Conservation (phyloP, 2,113 vertebrate genomes). For the Brachionichthys hirsutus region DNA sequence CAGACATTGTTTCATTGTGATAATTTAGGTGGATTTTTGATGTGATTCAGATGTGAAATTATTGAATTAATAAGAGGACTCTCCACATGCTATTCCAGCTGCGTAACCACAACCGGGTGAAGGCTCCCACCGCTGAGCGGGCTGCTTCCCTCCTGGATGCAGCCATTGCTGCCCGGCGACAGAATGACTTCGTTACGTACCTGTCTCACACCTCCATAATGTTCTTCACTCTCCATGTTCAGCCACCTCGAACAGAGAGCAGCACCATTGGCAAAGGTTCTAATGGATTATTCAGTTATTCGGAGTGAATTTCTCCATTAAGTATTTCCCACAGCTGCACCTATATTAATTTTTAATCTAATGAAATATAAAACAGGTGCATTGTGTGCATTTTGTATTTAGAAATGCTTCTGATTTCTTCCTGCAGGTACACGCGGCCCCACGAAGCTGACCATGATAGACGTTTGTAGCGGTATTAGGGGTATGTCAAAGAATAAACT, state of each 20-base stretch:
- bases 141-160: constrained; percentile 93
- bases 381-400: not conserved
- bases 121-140: constrained; percentile 89
- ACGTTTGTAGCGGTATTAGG: constrained; percentile 93
- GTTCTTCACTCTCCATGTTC: constrained; percentile 96
- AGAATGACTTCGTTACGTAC: constrained; percentile 67
- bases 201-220: constrained; percentile 90
- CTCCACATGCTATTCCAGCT: constrained; percentile 72
- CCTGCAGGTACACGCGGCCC: constrained; percentile 86
- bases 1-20: no score
- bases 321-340: not conserved
- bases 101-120: constrained; percentile 91
- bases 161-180: constrained; percentile 84
- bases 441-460: constrained; percentile 93
- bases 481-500: constrained; percentile 81
- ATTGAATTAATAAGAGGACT: no score
- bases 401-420: not conserved
- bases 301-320: constrained; percentile 1
- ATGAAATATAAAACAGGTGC: not conserved
- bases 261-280: constrained; percentile 84
- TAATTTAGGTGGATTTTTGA: no score
- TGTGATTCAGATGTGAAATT: no score
- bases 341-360: not conserved
- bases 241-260: constrained; percentile 93
- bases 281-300: constrained; percentile 35